phyloP scores from a whole-genome alignment of 2,113 vertebrate genomes.

The Eulemur macaco region DNA sequence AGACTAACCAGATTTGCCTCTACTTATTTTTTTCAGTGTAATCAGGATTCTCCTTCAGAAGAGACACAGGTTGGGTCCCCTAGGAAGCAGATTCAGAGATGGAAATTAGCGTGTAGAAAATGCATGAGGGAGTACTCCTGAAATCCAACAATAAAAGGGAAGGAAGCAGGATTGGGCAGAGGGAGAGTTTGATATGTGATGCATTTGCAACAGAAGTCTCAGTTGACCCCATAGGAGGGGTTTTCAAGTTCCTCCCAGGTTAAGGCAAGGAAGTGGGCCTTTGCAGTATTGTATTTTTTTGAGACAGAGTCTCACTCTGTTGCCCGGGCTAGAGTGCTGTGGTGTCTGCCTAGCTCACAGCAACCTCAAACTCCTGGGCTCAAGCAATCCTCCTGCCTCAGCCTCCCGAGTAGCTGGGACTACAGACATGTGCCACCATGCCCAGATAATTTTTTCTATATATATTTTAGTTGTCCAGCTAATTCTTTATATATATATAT shows the following conservation, averaged over 20 bases:
- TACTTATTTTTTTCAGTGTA: neutral
- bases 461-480: too few species aligned
- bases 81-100: neutral
- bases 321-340: too few species aligned
- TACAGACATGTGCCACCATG: too few species aligned
- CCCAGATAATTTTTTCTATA: too few species aligned
- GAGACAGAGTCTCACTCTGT: too few species aligned
- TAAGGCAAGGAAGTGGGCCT: neutral
- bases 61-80: neutral
- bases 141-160: neutral
- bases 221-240: fast-evolving
- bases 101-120: neutral
- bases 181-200: neutral
- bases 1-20: slow-evolving; percentile 1
- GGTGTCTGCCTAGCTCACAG: too few species aligned
- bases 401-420: too few species aligned
- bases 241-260: neutral
- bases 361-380: too few species aligned
- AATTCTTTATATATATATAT: too few species aligned
- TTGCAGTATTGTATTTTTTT: neutral
- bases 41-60: slow-evolving; percentile 26
- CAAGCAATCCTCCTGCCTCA: too few species aligned
- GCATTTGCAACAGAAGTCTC: neutral
- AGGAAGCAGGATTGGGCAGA: neutral
- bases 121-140: neutral